Conservation (phyloP, 2,113 vertebrate genomes). For the Parus major region DNA sequence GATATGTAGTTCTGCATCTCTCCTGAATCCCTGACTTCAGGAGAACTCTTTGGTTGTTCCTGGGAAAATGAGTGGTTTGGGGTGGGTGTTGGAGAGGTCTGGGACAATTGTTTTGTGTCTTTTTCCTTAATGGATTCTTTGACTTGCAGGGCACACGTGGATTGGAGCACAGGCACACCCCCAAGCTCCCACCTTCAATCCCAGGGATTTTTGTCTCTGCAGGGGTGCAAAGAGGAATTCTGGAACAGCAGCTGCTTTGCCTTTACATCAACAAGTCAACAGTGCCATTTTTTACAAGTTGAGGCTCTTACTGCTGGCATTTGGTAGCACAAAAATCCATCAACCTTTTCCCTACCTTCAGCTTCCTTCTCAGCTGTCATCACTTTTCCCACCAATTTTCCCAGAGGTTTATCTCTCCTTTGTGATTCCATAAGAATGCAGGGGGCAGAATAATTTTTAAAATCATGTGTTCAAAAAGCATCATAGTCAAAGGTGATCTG, state of each 20-base stretch:
- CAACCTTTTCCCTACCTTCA: background rate
- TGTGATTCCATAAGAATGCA: background rate
- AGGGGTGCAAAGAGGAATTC: background rate
- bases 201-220: background rate
- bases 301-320: background rate
- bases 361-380: background rate
- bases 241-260: background rate
- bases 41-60: background rate
- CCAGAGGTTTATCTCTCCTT: background rate
- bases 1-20: background rate
- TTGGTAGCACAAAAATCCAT: background rate
- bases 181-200: background rate
- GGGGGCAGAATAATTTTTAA: background rate
- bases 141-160: background rate
- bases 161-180: too few relatives aligned
- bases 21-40: background rate
- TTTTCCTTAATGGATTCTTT: background rate
- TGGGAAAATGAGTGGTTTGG: background rate
- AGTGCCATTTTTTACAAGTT: background rate
- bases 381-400: background rate
- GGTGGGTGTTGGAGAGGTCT: background rate
- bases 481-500: background rate
- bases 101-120: background rate
- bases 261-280: background rate
- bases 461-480: background rate